These are phyloP conservation scores for Steinernema carpocapsae DNA, from an alignment of 2,888 invertebrate species.

Conservation along the genomic window DNA sequence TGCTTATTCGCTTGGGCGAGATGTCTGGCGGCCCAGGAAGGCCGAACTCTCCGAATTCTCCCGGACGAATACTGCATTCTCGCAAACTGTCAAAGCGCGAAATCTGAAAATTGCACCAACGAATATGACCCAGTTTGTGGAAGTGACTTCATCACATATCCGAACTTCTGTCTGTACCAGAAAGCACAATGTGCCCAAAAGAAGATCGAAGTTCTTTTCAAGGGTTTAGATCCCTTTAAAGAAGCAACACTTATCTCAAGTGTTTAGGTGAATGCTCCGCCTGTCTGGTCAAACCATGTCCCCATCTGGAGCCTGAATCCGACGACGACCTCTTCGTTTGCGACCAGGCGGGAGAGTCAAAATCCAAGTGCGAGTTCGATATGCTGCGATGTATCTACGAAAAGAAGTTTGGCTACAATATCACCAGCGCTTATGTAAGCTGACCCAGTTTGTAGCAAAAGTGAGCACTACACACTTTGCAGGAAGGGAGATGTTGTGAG, in stretches of 20 bases:
- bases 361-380: constrained; percentile 63
- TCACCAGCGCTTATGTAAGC: constrained; percentile 61
- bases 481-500: constrained; percentile 57
- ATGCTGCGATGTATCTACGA: constrained; percentile 65
- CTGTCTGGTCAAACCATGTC: constrained; percentile 58
- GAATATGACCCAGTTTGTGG: constrained; percentile 57
- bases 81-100: constrained; percentile 30
- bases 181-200: constrained; percentile 32
- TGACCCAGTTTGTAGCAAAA: neutral
- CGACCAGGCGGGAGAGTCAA: constrained; percentile 59
- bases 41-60: constrained; percentile 41
- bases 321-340: constrained; percentile 61
- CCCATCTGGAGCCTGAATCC: constrained; percentile 47
- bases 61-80: constrained; percentile 46
- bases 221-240: constrained; percentile 43
- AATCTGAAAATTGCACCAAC: constrained; percentile 48
- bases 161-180: constrained; percentile 41
- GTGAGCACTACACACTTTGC: neutral
- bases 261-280: constrained; percentile 57
- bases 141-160: constrained; percentile 55
- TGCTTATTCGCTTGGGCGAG: constrained; percentile 59
- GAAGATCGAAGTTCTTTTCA: constrained; percentile 58
- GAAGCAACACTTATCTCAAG: neutral
- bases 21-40: constrained; percentile 59
- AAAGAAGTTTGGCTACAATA: constrained; percentile 59